Evolutionary conservation across 1,140 invertebrate genomes (phyloP).

Genomic region (Solenopsis fugax): DNA sequence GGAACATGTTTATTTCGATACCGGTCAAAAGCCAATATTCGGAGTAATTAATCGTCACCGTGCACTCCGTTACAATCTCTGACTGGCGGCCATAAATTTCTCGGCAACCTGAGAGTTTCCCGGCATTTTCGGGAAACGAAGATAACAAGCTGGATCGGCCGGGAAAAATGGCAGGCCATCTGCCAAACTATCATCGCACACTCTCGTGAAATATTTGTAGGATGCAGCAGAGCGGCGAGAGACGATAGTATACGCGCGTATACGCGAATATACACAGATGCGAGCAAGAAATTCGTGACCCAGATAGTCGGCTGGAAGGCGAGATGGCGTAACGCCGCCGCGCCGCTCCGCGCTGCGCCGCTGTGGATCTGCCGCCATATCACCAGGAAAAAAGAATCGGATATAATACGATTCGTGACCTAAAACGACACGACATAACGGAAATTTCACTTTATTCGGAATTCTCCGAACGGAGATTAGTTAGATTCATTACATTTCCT

Average conservation of each 20-base stretch:
- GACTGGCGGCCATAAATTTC: slow-evolving; percentile 42
- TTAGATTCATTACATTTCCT: not conserved
- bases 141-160: slow-evolving; percentile 52
- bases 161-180: slow-evolving; percentile 51
- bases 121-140: slow-evolving; percentile 48
- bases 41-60: slow-evolving; percentile 36
- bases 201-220: slow-evolving; percentile 48
- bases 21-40: slow-evolving; percentile 47
- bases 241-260: slow-evolving; percentile 3
- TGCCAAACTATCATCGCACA: slow-evolving; percentile 42
- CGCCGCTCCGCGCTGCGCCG: not conserved
- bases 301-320: slow-evolving; percentile 42
- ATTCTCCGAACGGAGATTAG: not conserved
- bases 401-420: not conserved
- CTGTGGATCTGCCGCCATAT: slow-evolving; percentile 1
- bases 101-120: slow-evolving; percentile 31
- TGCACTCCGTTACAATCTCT: slow-evolving; percentile 29
- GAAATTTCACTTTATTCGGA: not conserved
- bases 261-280: slow-evolving; percentile 36
- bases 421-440: not conserved
- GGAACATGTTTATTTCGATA: slow-evolving; percentile 28
- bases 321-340: slow-evolving; percentile 35
- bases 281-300: slow-evolving; percentile 57
- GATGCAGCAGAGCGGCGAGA: not conserved
- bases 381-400: slow-evolving; percentile 29